Evolutionary conservation across 2,113 vertebrate species (phyloP).

Genomic region (Hymenochirus boettgeri): DNA sequence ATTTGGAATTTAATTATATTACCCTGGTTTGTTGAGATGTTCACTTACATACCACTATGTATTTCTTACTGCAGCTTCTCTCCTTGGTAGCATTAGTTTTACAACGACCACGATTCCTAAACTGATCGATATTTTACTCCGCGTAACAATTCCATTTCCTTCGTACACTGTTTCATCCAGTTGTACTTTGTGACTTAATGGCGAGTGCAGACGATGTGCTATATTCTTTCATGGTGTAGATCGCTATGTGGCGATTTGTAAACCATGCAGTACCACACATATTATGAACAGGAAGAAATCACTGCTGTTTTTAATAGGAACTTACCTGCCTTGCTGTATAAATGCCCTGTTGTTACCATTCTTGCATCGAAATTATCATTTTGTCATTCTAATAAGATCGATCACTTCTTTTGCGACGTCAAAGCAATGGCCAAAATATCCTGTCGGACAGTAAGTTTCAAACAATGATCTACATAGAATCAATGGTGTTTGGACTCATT

Average conservation of each 20-base stretch:
- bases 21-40: neutral
- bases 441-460: slow-evolving; percentile 42
- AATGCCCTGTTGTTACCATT: slow-evolving; percentile 39
- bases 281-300: slow-evolving; percentile 39
- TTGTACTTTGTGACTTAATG: slow-evolving; percentile 43
- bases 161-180: slow-evolving; percentile 38
- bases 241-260: slow-evolving; percentile 47
- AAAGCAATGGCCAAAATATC: slow-evolving; percentile 38
- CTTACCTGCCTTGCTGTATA: slow-evolving; percentile 26
- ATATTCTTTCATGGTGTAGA: slow-evolving; percentile 47
- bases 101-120: neutral
- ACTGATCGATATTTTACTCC: neutral
- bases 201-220: slow-evolving; percentile 40
- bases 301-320: neutral
- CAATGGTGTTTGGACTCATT: slow-evolving; percentile 32
- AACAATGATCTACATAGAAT: slow-evolving; percentile 26
- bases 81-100: slow-evolving; percentile 3
- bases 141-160: slow-evolving; percentile 30
- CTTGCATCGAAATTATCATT: slow-evolving; percentile 24
- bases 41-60: slow-evolving; percentile 11
- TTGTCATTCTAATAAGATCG: slow-evolving; percentile 36
- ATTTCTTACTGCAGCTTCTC: slow-evolving; percentile 4
- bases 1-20: neutral
- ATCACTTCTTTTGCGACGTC: slow-evolving; percentile 50
- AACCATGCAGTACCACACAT: slow-evolving; percentile 38